These are phyloP conservation scores for Labeo catla DNA, from an alignment of 2,113 vertebrate genomes.

Conservation along the genomic window DNA sequence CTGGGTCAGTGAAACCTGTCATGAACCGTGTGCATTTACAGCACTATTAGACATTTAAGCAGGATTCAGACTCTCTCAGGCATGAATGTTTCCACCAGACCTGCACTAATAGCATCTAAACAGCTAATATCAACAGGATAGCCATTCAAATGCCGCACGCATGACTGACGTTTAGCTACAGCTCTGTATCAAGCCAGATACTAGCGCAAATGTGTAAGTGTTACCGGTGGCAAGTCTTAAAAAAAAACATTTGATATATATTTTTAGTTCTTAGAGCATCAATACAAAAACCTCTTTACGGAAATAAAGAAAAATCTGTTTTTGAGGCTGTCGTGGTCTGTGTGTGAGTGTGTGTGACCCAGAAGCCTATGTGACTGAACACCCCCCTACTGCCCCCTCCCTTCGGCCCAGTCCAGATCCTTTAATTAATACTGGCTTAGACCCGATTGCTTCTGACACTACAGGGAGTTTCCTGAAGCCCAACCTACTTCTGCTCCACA, in stretches of 20 bases:
- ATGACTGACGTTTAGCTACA: not conserved
- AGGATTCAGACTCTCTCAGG: slow-evolving; percentile 35
- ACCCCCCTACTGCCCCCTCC: slow-evolving; percentile 14
- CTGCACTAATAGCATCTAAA: slow-evolving; percentile 8
- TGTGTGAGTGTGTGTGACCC: not conserved
- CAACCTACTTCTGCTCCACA: slow-evolving; percentile 67
- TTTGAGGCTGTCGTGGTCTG: not conserved
- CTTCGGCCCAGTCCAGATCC: slow-evolving; percentile 70
- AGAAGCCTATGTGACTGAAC: slow-evolving; percentile 33
- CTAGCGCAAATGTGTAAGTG: not conserved
- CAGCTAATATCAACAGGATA: slow-evolving; percentile 12
- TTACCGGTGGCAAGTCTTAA: not conserved
- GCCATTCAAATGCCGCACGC: slow-evolving; percentile 1
- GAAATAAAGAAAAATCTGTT: not conserved
- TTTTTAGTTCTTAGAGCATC: not conserved
- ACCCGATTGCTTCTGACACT: slow-evolving; percentile 78
- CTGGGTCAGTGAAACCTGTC: slow-evolving; percentile 31
- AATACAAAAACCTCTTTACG: not conserved
- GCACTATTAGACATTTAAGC: slow-evolving; percentile 46
- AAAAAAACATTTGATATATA: not conserved
- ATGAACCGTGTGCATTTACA: slow-evolving; percentile 42
- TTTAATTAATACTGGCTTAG: slow-evolving; percentile 84
- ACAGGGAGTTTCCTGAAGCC: slow-evolving; percentile 79
- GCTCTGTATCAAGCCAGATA: not conserved
- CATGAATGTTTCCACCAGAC: slow-evolving; percentile 43